These are phyloP conservation scores for Drosophila lowei DNA, from an alignment of 1,140 invertebrate species.

Conservation along the genomic window DNA sequence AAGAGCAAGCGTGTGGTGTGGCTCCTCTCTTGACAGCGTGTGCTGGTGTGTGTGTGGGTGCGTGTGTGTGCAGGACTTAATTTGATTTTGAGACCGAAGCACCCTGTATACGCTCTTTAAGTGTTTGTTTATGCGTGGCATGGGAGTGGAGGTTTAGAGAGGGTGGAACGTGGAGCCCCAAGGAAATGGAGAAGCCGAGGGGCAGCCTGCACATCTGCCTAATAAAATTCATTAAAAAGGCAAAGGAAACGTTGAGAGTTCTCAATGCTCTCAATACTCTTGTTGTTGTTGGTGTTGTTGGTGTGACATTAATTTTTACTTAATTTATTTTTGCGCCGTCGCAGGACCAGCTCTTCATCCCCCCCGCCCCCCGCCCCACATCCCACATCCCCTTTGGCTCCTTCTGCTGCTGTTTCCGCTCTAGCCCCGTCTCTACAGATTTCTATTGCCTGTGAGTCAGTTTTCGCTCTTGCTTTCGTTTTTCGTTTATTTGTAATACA, in stretches of 20 bases:
- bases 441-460: constrained; percentile 47
- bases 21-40: constrained; percentile 36
- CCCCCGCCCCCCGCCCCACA: background rate
- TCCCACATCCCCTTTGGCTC: background rate
- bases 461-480: constrained; percentile 62
- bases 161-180: constrained; percentile 7
- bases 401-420: constrained; percentile 5
- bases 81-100: constrained; percentile 55
- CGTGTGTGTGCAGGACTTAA: constrained; percentile 41
- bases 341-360: constrained; percentile 55
- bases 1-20: constrained; percentile 14
- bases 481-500: constrained; percentile 64
- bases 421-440: constrained; percentile 19
- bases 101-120: constrained; percentile 71
- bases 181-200: background rate
- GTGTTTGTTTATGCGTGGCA: constrained; percentile 77
- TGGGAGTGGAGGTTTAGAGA: constrained; percentile 12
- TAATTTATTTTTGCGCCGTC: constrained; percentile 82
- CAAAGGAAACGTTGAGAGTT: constrained; percentile 24
- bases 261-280: constrained; percentile 3
- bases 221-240: constrained; percentile 79
- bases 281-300: constrained; percentile 24
- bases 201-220: constrained; percentile 47
- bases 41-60: no score
- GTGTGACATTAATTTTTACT: constrained; percentile 79